Conservation (phyloP, 2,888 invertebrate species). For the Oscheius onirici region DNA sequence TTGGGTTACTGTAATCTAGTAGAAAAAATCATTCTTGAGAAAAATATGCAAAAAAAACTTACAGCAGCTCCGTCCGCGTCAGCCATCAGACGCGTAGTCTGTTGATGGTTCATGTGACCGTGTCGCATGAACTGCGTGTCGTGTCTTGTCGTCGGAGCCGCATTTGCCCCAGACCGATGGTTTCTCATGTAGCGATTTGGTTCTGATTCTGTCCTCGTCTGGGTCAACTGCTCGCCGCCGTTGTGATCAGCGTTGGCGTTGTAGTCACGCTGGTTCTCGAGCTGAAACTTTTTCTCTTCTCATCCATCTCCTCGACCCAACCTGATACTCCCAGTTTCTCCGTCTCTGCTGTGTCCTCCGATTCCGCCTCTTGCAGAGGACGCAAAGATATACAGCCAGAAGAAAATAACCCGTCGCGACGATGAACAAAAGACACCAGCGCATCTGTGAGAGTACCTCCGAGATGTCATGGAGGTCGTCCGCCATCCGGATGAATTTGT, state of each 20-base stretch:
- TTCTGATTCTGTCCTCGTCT: slow-evolving; percentile 1
- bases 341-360: slow-evolving; percentile 54
- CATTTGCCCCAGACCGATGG: slow-evolving; percentile 39
- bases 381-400: slow-evolving; percentile 55
- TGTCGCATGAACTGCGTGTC: slow-evolving; percentile 59
- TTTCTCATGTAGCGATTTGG: slow-evolving; percentile 19
- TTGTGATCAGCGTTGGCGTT: slow-evolving; percentile 35
- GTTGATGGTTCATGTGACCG: slow-evolving; percentile 63
- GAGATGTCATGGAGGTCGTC: slow-evolving; percentile 68
- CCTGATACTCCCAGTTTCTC: slow-evolving; percentile 65
- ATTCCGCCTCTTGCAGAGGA: slow-evolving; percentile 59
- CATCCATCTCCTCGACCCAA: not conserved
- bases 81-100: slow-evolving; percentile 63
- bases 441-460: slow-evolving; percentile 62
- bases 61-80: slow-evolving; percentile 64
- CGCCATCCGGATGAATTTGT: slow-evolving; percentile 69
- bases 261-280: slow-evolving; percentile 48
- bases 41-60: slow-evolving; percentile 10
- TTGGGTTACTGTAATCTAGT: not conserved
- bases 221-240: slow-evolving; percentile 39
- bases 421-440: slow-evolving; percentile 64
- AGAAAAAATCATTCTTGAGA: not conserved
- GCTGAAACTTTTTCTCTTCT: slow-evolving; percentile 28
- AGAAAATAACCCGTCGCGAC: slow-evolving; percentile 63
- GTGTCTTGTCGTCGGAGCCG: slow-evolving; percentile 46